A percentile compares a stretch with the other conserved stretches of the same genome.
Evolutionary conservation across 2,888 invertebrate genomes (phyloP).

Genomic region (Drosophila monieri): DNA sequence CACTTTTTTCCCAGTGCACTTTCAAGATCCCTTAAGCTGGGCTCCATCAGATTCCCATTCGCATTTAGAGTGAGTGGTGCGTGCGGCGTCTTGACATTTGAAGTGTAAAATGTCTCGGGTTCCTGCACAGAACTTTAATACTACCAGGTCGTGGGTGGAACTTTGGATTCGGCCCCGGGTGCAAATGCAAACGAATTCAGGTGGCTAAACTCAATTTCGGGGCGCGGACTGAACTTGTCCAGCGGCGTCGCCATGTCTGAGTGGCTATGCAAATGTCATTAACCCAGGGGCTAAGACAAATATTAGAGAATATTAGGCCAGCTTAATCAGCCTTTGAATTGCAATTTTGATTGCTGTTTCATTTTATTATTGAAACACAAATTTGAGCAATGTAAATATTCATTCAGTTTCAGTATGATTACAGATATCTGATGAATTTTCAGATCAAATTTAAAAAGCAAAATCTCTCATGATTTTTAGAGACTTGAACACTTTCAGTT

Average conservation of each 20-base stretch:
- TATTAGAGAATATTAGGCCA: slow-evolving; percentile 10
- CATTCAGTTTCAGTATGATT: neutral
- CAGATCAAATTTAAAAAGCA: too few relatives aligned
- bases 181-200: slow-evolving; percentile 42
- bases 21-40: slow-evolving; percentile 21
- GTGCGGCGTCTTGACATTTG: slow-evolving; percentile 37
- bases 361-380: neutral
- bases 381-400: neutral
- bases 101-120: slow-evolving; percentile 42
- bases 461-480: too few relatives aligned
- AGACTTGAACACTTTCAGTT: neutral
- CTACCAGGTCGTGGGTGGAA: slow-evolving; percentile 13
- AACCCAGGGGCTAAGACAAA: slow-evolving; percentile 38
- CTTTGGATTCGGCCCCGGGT: slow-evolving; percentile 8
- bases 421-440: neutral
- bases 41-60: slow-evolving; percentile 31
- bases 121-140: slow-evolving; percentile 18
- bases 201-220: slow-evolving; percentile 67
- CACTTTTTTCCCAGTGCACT: neutral
- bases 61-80: slow-evolving; percentile 8
- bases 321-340: slow-evolving; percentile 30
- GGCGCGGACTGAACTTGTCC: slow-evolving; percentile 21
- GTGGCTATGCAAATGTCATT: slow-evolving; percentile 40
- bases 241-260: slow-evolving; percentile 10
- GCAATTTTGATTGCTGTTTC: slow-evolving; percentile 5